Evolutionary conservation across 2,888 invertebrate species (phyloP).

Genomic region (Nomada hirtipes): DNA sequence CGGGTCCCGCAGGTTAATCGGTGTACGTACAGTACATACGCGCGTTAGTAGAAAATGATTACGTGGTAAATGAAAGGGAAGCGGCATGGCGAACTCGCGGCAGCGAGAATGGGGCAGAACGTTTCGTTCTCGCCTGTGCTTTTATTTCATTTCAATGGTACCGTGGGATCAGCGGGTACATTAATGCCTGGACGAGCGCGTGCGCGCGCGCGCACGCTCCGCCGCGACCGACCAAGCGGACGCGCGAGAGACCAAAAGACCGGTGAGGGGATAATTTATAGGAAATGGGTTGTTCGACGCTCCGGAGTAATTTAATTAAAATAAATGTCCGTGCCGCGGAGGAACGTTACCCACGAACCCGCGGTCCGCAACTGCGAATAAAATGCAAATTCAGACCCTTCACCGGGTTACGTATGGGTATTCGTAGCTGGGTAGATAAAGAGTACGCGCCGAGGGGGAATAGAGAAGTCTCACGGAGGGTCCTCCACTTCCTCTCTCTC

Average conservation of each 20-base stretch:
- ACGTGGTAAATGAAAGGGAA: conserved; percentile 82
- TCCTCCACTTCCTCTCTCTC: conserved; percentile 39
- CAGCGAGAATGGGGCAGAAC: conserved; percentile 74
- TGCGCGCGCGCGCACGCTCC: conserved; percentile 25
- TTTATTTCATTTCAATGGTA: conserved; percentile 84
- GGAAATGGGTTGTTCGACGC: conserved; percentile 85
- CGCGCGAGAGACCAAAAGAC: conserved; percentile 68
- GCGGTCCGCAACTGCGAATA: conserved; percentile 82
- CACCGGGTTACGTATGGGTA: conserved; percentile 68
- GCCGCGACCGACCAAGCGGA: conserved; percentile 24
- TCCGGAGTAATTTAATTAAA: conserved; percentile 85
- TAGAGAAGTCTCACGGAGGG: conserved; percentile 54
- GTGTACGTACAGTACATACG: conserved; percentile 63
- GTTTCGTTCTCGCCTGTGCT: conserved; percentile 79
- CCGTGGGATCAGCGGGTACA: conserved; percentile 83
- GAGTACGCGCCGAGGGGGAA: conserved; percentile 58
- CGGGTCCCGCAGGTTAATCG: conserved; percentile 64
- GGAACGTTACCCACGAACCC: conserved; percentile 73
- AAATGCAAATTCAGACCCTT: conserved; percentile 85
- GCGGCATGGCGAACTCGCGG: conserved; percentile 71
- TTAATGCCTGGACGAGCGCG: conserved; percentile 79
- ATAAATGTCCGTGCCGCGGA: conserved; percentile 82
- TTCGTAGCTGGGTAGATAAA: conserved; percentile 69
- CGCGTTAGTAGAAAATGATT: conserved; percentile 81
- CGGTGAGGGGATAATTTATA: conserved; percentile 84